Evolutionary conservation across 2,113 vertebrate species (phyloP), one percentile per base, ranked within the genome.

Genomic region (Saguinus imperator): DNA sequence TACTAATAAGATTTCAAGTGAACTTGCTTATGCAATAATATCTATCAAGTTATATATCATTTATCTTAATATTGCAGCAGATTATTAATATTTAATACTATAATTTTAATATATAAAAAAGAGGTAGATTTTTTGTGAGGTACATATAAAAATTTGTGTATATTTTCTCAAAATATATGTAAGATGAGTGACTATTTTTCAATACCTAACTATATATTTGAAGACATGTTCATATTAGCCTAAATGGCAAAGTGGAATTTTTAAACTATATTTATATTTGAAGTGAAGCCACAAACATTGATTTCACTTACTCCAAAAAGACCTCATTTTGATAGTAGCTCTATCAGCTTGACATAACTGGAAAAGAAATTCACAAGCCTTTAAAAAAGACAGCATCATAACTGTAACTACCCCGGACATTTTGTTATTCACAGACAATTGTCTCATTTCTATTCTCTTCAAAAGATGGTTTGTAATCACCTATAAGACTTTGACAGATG

Each of bases 311-410:
- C 16, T n/a, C 43, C 37, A 21, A 73, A 95, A 96, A 13, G 1
- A 66, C 9, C 23, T 83, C 6, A 32, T 79, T 43, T 87, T 50
- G 12, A 5, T 91, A 10, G 52, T 40, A 87, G 9, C 4, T 72
- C 37, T 72, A 50, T 18, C 52, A 43, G 21, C 55, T 76, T 96
- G 68, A 80, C 68, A 89, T 91, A 29, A 94, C 50, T 72, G 68
- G 89, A 13, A 48, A 32, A 21, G 94, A 70, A 94, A 96, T 87
- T 91, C 68, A 75, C 3, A 92, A 84, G 7, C 17, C 45, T n/a
- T 96, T 75, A 9, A 93, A 87, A 94, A 96, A 89, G 4, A 48
- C 64, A 82, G 87, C 57, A 92, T 86, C 52, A 55, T 64, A 64
- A 64, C 29, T 64, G 61, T 32, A 29, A 29, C 27, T 64, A 64